A percentile compares a stretch with the other conserved stretches of the same genome.
These are phyloP conservation scores for Branchipolynoe longqiensis DNA, from an alignment of 2,888 invertebrate genomes.

Conservation along the genomic window DNA sequence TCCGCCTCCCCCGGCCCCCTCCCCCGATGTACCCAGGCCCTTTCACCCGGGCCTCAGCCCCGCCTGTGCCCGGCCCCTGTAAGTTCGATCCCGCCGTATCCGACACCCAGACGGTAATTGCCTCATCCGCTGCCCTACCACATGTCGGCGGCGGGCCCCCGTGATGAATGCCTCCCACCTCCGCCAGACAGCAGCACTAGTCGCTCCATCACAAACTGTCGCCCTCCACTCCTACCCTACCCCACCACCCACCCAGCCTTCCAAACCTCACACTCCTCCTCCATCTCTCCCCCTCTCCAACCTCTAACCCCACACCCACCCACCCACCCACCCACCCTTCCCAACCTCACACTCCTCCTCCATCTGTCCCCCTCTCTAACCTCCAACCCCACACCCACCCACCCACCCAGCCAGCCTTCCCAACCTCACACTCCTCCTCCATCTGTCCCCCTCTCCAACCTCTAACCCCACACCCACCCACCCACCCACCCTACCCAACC, in stretches of 20 bases:
- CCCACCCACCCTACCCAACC: too few relatives aligned
- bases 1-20: not conserved
- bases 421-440: too few relatives aligned
- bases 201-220: constrained; percentile 1
- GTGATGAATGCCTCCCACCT: not conserved
- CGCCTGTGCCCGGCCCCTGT: not conserved
- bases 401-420: not conserved
- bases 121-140: constrained; percentile 7
- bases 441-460: too few relatives aligned
- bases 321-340: too few relatives aligned
- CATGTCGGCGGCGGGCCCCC: constrained; percentile 4
- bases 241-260: too few relatives aligned
- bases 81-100: not conserved
- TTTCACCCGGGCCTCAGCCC: not conserved
- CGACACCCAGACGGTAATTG: not conserved
- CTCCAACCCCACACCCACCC: too few relatives aligned
- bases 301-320: too few relatives aligned
- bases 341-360: not conserved
- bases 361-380: too few relatives aligned
- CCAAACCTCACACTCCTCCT: too few relatives aligned
- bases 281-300: not conserved
- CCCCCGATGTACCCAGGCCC: constrained; percentile 6
- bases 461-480: too few relatives aligned
- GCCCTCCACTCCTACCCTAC: not conserved
- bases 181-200: not conserved